These are phyloP conservation scores for Tympanoctomys barrerae DNA, from an alignment of 2,797 vertebrate species.

Conservation along the genomic window DNA sequence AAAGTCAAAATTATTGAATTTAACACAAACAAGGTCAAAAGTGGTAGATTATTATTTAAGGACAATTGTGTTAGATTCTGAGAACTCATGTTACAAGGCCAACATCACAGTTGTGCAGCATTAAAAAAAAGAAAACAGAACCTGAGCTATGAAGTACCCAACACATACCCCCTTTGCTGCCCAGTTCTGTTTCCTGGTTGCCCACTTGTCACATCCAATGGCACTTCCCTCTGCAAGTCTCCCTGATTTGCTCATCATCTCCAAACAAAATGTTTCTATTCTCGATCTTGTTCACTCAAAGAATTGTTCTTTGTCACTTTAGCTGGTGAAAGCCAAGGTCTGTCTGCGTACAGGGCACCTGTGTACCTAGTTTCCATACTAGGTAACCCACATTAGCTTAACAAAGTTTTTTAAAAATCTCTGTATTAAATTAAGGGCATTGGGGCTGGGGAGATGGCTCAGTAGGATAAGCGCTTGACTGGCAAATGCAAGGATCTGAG, in stretches of 20 bases:
- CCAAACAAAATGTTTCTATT: not conserved
- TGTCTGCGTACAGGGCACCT: not conserved
- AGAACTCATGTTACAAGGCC: slow-evolving; percentile 28
- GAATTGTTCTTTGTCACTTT: slow-evolving; percentile 17
- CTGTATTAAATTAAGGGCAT: not conserved
- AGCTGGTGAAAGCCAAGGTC: slow-evolving; percentile 25
- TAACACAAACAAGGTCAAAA: slow-evolving; percentile 34
- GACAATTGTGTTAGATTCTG: slow-evolving; percentile 27
- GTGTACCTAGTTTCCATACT: not conserved
- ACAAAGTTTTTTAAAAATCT: slow-evolving; percentile 3
- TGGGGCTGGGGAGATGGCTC: no score
- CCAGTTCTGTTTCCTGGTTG: not conserved
- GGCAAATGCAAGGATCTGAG: no score
- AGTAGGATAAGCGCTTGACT: no score
- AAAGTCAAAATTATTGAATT: slow-evolving; percentile 38
- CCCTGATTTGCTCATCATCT: not conserved
- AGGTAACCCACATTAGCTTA: not conserved
- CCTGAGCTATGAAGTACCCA: not conserved
- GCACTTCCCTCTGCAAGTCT: not conserved
- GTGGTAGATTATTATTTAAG: not conserved
- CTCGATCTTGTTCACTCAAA: not conserved
- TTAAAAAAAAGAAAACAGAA: slow-evolving; percentile 27
- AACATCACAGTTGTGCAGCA: not conserved
- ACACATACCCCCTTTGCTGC: not conserved
- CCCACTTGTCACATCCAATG: not conserved